Base-by-base conservation (phyloP, 37 sponge, comb jelly and placozoan genomes). In the Theonella swinhoei region DNA sequence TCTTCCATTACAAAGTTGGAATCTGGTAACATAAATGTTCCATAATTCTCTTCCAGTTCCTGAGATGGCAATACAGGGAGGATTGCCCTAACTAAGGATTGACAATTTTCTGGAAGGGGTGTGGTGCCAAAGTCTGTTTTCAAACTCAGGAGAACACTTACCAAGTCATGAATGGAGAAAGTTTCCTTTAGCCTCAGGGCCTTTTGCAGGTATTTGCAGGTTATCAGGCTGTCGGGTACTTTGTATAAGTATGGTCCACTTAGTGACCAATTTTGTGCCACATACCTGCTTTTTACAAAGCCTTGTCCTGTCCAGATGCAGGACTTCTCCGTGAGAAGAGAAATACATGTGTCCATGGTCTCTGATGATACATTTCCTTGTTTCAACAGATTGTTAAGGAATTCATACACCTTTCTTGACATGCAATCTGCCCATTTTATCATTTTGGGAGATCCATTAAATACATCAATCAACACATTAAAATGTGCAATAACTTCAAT, bases 221-320 rank as follows among this genome's bases (percentile, higher is more conserved):
- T 14, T 5, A 25, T 20, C 25, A 88, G 22, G 19, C 38, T 70
- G 26, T 32, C 0, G 25, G 92, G 92, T 2, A 91, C 61, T 32
- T 36, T 33, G 60, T 62, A 83, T 25, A 91, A 62, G 36, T 87
- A 91, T 3, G 88, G 87, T 33, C 89, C 89, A 54, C 83, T 42
- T 7, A 40, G 26, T 9, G 29, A 72, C 80, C 81, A 85, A 0
- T 69, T 23, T 60, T 14, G 59, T n/a, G 86, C 75, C 17, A 90
- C 67, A 11, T 24, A 24, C 11, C 62, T 33, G 17, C 42, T 63
- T n/a, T 0, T 28, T 19, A 90, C 20, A 54, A 90, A 90, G 14
- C 58, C 4, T 60, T 76, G 36, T 39, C 77, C 86, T 80, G 75
- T 90, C 86, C 86, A 90, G 24, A 90, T 70, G 37, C 76, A 87